Conservation (phyloP, 37 sponge, comb jelly and placozoan species). For the Lycopodina hypogea region DNA sequence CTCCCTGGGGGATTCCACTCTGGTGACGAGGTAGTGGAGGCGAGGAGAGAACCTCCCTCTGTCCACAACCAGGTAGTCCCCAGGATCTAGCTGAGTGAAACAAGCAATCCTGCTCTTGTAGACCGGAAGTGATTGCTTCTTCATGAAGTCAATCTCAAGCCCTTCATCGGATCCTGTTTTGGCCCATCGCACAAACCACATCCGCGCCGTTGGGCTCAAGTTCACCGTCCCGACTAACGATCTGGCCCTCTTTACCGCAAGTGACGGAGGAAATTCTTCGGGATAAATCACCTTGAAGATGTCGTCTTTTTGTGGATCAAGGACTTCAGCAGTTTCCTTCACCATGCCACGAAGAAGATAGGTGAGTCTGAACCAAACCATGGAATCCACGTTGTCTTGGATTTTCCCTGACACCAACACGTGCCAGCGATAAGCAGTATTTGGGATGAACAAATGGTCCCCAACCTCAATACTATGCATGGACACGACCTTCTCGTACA, state of each 20-base stretch:
- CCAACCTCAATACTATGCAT: conserved; percentile 23
- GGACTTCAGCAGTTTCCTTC: conserved; percentile 6
- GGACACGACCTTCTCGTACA: conserved; percentile 18
- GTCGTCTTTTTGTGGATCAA: conserved; percentile 21
- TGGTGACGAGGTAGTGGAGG: conserved; percentile 26
- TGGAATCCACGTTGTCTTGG: background rate
- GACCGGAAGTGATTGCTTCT: conserved; percentile 13
- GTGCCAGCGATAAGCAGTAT: conserved; percentile 25
- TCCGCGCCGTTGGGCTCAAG: conserved; percentile 13
- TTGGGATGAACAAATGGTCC: conserved; percentile 32
- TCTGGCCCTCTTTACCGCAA: conserved; percentile 36
- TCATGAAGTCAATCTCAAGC: conserved; percentile 28
- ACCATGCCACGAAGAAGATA: conserved; percentile 8
- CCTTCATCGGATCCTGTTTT: conserved; percentile 52
- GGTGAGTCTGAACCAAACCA: background rate
- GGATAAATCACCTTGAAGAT: conserved; percentile 36
- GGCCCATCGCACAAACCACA: conserved; percentile 47
- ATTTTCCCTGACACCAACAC: conserved; percentile 14
- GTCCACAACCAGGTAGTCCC: conserved; percentile 36
- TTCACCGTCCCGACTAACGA: background rate
- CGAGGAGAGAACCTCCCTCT: background rate
- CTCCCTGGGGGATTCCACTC: conserved; percentile 6
- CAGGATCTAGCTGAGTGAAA: conserved; percentile 37
- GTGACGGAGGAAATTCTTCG: conserved; percentile 6
- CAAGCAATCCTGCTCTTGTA: conserved; percentile 30